Percentiles rank a stretch among this genome's conserved stretches.
Evolutionary conservation across 2,888 invertebrate genomes (phyloP).

Genomic region (Ochropleura plecta): DNA sequence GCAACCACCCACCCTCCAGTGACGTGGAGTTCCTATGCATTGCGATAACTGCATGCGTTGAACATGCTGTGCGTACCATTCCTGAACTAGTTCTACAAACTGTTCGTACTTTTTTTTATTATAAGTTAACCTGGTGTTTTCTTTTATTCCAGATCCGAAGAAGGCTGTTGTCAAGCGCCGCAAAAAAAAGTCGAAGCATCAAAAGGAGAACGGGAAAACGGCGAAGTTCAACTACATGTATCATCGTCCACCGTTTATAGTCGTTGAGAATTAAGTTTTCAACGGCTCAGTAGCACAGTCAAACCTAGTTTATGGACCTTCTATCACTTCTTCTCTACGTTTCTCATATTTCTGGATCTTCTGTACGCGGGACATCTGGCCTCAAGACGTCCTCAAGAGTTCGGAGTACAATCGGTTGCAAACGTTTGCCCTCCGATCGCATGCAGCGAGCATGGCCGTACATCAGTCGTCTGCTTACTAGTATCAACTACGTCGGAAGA

Average conservation of each 20-base stretch:
- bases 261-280: constrained; percentile 47
- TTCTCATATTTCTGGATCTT: constrained; percentile 12
- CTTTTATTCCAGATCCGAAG: constrained; percentile 27
- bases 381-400: constrained; percentile 1
- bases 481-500: constrained; percentile 9
- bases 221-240: constrained; percentile 15
- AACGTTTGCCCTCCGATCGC: neutral
- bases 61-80: neutral
- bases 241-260: constrained; percentile 43
- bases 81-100: neutral
- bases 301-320: constrained; percentile 15
- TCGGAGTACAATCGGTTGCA: neutral
- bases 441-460: too few relatives aligned
- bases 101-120: neutral
- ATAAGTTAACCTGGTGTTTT: constrained; percentile 4
- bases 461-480: constrained; percentile 8
- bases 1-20: neutral
- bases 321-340: constrained; percentile 1
- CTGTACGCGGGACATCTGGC: constrained; percentile 6
- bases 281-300: constrained; percentile 30
- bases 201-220: constrained; percentile 35
- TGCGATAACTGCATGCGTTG: neutral
- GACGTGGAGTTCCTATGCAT: neutral
- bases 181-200: constrained; percentile 21
- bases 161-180: constrained; percentile 29